Evolutionary conservation across 64 coral and sea anemone genomes (phyloP), one percentile per base, ranked within the genome.

Genomic region (Hydrozoanthus tunicans): DNA sequence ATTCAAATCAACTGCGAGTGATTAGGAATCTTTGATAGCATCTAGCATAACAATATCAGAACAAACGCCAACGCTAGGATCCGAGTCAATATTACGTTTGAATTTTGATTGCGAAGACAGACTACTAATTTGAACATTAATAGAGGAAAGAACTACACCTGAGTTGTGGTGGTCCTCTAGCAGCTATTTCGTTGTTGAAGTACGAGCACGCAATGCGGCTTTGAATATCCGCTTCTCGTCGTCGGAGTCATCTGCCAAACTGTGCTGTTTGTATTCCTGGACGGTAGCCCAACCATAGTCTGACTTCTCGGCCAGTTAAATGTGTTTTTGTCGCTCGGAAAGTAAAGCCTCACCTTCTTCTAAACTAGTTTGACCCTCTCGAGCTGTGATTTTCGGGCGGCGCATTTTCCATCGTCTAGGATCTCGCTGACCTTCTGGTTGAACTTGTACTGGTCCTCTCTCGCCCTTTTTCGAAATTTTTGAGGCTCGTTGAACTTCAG

Each of bases 401-500:
- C 56, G 2, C 17, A 12, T 81, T 61, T 25, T n/a, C 57, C 58
- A 15, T 54, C 25, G 15, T 32, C 58, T 24, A 81, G 55, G 6
- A 58, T 26, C 8, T 81, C 79, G 13, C 51, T 20, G 11, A 91
- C 61, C 6, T 62, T 71, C 0, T 70, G 58, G 53, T 81, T 91
- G 32, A 78, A 71, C 65, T 73, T 82, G 15, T 64, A 91, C 17
- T 82, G 90, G 64, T 91, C 90, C 55, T 91, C 80, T 70, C 83
- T 92, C 0, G 67, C 78, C 43, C 63, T 92, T 59, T 76, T 83
- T 15, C 83, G 84, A 63, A 83, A 84, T 6, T 27, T 73, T 12
- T 56, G 70, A 0, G 55, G 64, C 3, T 25, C 23, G n/a, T 69
- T 58, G 4, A 23, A 53, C 17, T 58, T 79, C 5, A 91, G 24